Base-by-base conservation (phyloP, 92 coral and sea anemone genomes). In the Umimayanthus kanabou region DNA sequence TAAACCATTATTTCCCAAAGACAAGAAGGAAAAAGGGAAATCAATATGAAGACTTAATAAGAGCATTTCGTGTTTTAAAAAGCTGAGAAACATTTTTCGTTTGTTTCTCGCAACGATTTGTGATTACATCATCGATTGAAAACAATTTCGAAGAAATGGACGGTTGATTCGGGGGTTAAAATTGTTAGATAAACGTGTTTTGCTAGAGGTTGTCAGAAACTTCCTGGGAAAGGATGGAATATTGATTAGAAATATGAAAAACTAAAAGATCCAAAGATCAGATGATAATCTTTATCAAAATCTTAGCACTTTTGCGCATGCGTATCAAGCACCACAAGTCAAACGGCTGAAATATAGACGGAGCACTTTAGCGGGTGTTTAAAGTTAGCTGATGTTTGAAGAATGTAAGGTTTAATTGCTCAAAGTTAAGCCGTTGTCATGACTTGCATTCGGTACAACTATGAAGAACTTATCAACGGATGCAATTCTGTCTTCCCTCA, bases 281-380 rank as follows among this genome's bases (percentile, higher is more conserved):
- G 53, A 49, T 16, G 22, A 65, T 39, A 79, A 25, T 50, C 25
- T 79, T 57, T 76, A 65, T 81, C 69, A 55, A 23, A 14, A 66
- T 75, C 76, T 69, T 49, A 90, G 80, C 80, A 83, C 81, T 50
- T 90, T 90, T 90, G 85, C 93, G 91, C 91, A 53, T 74, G 90
- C 88, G 88, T 88, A 73, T 47, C 67, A 79, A 49, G 64, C 87
- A 81, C 81, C 73, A 29, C 50, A 61, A 80, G 86, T 73, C 71
- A 50, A 13, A 37, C 78, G 55, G 65, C 74, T 85, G 43, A 49
- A 45, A 49, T 3, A 16, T 61, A 80, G 29, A 15, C 49, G 72
- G 50, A 80, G 49, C 40, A 3, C 73, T 20, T 0, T 58, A 37
- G 28, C 85, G 25, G 73, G 85, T 80, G 40, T 61, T 61, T 57